A percentile compares a stretch with the other conserved stretches of the same genome.
Conservation (phyloP, 2,888 invertebrate genomes). For the Brenthis ino region DNA sequence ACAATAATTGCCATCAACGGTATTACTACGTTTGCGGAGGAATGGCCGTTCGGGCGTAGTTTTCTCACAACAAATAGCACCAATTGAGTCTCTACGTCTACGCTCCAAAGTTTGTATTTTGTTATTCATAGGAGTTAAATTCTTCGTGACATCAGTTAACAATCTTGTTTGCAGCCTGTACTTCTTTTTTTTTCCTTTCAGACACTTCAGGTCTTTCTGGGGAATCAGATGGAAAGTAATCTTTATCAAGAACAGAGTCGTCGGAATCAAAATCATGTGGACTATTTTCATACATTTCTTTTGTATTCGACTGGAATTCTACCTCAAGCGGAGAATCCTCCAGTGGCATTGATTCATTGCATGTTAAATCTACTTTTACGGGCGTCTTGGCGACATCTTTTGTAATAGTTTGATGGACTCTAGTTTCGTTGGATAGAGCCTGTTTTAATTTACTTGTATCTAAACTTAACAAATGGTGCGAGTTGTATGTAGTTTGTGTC, state of each 20-base stretch:
- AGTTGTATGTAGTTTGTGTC: constrained; percentile 8
- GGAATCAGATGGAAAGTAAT: constrained; percentile 5
- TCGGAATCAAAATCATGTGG: constrained; percentile 18
- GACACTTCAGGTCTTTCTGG: constrained; percentile 1
- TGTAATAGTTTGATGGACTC: neutral
- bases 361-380: constrained; percentile 15
- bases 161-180: constrained; percentile 19
- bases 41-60: neutral
- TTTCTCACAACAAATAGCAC: constrained; percentile 10
- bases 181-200: constrained; percentile 9
- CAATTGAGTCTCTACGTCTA: neutral
- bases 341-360: constrained; percentile 16
- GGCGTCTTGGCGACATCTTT: neutral
- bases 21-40: constrained; percentile 8
- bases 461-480: constrained; percentile 9
- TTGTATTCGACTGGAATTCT: constrained; percentile 7
- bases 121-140: neutral
- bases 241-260: constrained; percentile 15
- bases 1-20: constrained; percentile 16
- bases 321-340: constrained; percentile 16
- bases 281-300: constrained; percentile 11
- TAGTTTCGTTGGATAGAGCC: constrained; percentile 7
- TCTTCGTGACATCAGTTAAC: neutral
- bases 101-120: constrained; percentile 17
- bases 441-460: constrained; percentile 13